Evolutionary conservation across 2,113 vertebrate genomes (phyloP).

Genomic region (Emydura subglobosa): DNA sequence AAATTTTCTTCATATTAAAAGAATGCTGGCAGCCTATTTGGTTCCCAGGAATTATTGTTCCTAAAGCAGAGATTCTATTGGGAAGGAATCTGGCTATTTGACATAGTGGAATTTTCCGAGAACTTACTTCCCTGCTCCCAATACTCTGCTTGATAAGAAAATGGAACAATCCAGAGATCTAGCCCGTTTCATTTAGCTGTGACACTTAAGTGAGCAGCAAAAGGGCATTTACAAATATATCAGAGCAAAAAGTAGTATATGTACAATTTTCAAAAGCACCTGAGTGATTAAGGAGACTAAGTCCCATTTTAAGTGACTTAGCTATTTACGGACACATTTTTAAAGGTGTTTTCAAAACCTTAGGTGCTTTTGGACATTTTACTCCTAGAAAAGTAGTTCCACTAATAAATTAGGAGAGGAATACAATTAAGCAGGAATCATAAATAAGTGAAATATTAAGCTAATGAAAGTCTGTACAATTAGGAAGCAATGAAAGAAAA

Average conservation of each 20-base stretch:
- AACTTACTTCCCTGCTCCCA: neutral
- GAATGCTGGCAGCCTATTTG: neutral
- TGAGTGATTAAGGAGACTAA: neutral
- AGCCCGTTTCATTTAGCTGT: neutral
- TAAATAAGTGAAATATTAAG: neutral
- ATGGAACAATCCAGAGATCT: neutral
- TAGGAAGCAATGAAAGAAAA: neutral
- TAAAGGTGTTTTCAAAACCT: neutral
- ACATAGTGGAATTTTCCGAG: neutral
- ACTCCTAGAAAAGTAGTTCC: neutral
- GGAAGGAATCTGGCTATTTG: neutral
- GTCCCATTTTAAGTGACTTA: neutral
- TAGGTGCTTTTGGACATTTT: neutral
- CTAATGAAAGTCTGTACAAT: neutral
- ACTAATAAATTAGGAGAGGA: neutral
- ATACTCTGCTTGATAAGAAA: neutral
- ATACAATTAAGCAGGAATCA: neutral
- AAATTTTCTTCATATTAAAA: neutral
- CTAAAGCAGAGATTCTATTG: neutral
- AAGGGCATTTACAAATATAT: neutral
- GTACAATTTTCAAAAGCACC: neutral
- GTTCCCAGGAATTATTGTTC: neutral
- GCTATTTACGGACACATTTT: neutral
- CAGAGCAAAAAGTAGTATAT: neutral
- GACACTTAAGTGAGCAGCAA: fast-evolving